phyloP scores from a whole-genome alignment of 2,113 vertebrate species.

The Eulacestoma nigropectus region DNA sequence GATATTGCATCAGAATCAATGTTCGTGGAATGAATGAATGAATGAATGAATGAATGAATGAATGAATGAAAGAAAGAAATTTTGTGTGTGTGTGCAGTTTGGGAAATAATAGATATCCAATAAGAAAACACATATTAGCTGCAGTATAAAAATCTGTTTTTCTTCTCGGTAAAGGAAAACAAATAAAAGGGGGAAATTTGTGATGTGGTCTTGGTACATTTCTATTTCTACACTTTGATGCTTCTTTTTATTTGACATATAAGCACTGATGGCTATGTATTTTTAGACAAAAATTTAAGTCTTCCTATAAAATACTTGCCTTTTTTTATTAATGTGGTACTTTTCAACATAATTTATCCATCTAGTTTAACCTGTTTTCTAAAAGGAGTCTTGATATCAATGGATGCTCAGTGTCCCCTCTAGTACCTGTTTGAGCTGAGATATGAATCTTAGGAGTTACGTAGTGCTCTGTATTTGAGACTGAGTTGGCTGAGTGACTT shows the following conservation, averaged over 20 bases:
- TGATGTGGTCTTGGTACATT: neutral
- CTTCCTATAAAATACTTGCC: neutral
- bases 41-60: neutral
- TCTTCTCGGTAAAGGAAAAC: neutral
- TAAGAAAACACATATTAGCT: neutral
- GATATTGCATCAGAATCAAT: neutral
- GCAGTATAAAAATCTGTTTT: neutral
- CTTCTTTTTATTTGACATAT: neutral
- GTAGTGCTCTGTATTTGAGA: neutral
- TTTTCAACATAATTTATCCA: neutral
- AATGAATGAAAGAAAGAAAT: neutral
- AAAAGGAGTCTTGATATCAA: neutral
- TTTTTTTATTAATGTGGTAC: neutral
- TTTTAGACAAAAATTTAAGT: neutral
- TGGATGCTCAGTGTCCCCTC: neutral
- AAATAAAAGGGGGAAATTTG: neutral
- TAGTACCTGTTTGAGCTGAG: neutral
- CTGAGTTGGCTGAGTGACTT: neutral
- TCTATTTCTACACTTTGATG: neutral
- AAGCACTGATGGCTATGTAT: neutral
- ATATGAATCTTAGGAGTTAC: fast-evolving
- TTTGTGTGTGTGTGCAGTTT: neutral
- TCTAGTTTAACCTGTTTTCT: neutral
- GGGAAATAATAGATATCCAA: neutral
- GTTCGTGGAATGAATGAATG: neutral